Conservation (phyloP, 2,888 invertebrate species). For the Drosophila trichaetosa region DNA sequence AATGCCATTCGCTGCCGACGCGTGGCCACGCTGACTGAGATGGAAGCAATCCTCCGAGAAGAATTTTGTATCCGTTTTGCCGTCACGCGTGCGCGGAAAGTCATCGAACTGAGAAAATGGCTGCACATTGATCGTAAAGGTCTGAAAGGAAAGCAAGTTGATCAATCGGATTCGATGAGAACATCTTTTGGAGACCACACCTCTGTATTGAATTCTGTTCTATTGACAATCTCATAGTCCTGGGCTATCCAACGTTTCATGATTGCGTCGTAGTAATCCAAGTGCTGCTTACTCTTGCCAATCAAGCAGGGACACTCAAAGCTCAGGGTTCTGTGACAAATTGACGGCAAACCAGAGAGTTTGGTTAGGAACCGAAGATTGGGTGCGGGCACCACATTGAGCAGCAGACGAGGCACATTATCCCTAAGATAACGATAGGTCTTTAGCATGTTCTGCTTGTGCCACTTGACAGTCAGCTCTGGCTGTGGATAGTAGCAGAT, state of each 20-base stretch:
- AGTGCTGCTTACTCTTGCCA: conserved; percentile 80
- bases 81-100: conserved; percentile 84
- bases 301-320: conserved; percentile 87
- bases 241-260: conserved; percentile 86
- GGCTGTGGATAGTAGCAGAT: conserved; percentile 86
- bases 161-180: neutral
- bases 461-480: conserved; percentile 84
- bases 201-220: conserved; percentile 83
- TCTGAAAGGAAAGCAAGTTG: conserved; percentile 73
- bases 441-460: conserved; percentile 85
- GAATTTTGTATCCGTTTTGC: conserved; percentile 85
- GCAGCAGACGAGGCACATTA: conserved; percentile 87
- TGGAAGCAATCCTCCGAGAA: conserved; percentile 88
- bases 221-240: conserved; percentile 86
- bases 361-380: conserved; percentile 85
- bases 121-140: conserved; percentile 87
- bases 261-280: conserved; percentile 84
- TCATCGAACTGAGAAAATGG: conserved; percentile 85
- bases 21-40: conserved; percentile 87
- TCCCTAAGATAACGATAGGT: conserved; percentile 85
- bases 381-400: conserved; percentile 86
- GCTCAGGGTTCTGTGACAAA: conserved; percentile 85
- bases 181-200: conserved; percentile 44
- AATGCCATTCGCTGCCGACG: conserved; percentile 86
- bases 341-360: conserved; percentile 82